Conservation (phyloP, 2,888 invertebrate species). For the Cyrtodaria siliqua region DNA sequence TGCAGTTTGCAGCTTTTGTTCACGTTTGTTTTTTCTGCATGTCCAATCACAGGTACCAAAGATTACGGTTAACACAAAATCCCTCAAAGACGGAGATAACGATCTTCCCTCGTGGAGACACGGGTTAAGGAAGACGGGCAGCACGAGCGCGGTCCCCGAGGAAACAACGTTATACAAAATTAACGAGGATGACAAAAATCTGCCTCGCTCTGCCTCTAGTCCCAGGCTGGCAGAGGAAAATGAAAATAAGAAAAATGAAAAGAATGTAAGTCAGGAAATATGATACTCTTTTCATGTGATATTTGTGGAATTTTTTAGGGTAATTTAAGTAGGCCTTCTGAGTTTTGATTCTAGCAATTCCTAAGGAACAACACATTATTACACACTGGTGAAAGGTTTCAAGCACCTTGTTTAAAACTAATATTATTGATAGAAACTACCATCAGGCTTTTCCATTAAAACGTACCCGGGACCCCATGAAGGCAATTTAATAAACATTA, state of each 20-base stretch:
- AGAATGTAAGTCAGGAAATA: slow-evolving; percentile 69
- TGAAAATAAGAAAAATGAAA: slow-evolving; percentile 72
- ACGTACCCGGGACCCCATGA: too few species aligned
- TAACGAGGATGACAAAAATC: slow-evolving; percentile 71
- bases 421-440: too few species aligned
- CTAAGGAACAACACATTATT: too few species aligned
- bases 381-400: too few species aligned
- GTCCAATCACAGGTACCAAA: slow-evolving; percentile 65
- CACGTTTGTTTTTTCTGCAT: slow-evolving; percentile 10
- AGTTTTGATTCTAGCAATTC: too few species aligned
- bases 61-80: slow-evolving; percentile 61
- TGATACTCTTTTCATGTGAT: too few species aligned
- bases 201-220: slow-evolving; percentile 82
- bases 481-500: too few species aligned
- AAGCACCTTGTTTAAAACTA: too few species aligned
- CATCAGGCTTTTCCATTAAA: too few species aligned
- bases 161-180: slow-evolving; percentile 61
- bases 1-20: too few species aligned
- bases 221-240: slow-evolving; percentile 74
- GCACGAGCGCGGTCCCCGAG: slow-evolving; percentile 82
- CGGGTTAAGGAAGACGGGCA: slow-evolving; percentile 84
- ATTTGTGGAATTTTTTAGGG: too few species aligned
- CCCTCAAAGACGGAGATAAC: slow-evolving; percentile 33
- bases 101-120: slow-evolving; percentile 68
- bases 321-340: too few species aligned